A percentile compares a stretch with the other conserved stretches of the same genome.
These are phyloP conservation scores for Colletes gigas DNA, from an alignment of 1,140 invertebrate genomes.

Conservation along the genomic window DNA sequence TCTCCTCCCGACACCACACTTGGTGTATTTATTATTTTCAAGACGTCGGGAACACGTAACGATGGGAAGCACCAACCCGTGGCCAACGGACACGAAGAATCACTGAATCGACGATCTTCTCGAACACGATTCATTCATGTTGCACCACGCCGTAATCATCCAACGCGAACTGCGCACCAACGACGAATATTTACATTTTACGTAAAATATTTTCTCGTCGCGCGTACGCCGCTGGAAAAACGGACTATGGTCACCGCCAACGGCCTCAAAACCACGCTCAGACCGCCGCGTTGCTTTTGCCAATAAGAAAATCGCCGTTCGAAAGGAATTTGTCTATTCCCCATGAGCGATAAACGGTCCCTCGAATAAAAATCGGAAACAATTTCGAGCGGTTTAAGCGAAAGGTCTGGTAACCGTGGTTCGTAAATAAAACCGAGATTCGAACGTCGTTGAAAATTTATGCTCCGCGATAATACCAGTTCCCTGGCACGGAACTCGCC, in stretches of 20 bases:
- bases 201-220: too few species aligned
- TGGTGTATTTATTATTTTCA: conserved; percentile 23
- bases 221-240: neutral
- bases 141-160: neutral
- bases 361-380: neutral
- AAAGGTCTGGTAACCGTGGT: neutral
- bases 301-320: neutral
- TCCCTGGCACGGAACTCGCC: neutral
- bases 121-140: neutral
- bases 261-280: neutral
- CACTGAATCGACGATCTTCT: neutral
- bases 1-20: conserved; percentile 36
- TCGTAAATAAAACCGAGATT: neutral
- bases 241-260: neutral
- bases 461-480: neutral
- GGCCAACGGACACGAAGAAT: neutral
- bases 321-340: too few species aligned
- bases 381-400: conserved; percentile 1
- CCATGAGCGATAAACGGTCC: neutral
- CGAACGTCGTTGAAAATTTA: neutral
- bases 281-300: conserved; percentile 3
- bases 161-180: neutral
- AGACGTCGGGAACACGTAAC: neutral
- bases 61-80: neutral
- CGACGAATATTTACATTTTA: neutral